A percentile compares a stretch with the other conserved stretches of the same genome.
phyloP scores from a whole-genome alignment of 1,140 invertebrate genomes.

The Diachasma alloeum region DNA sequence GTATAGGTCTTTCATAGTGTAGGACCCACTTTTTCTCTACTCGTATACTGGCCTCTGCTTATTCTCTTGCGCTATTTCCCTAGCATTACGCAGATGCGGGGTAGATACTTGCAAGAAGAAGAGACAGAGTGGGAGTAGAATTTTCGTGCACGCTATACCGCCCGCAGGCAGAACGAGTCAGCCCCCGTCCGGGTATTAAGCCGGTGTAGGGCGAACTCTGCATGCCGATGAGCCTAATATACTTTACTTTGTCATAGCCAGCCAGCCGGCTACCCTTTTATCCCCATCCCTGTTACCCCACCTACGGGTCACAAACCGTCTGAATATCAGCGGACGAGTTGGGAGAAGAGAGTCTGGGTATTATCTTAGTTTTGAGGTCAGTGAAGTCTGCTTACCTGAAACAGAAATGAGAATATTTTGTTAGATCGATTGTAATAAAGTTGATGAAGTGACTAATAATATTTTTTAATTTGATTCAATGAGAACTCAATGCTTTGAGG shows the following conservation, averaged over 20 bases:
- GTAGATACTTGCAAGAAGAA: not conserved
- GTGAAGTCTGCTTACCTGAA: constrained; percentile 30
- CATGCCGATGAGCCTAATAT: constrained; percentile 60
- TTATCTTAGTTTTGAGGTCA: not conserved
- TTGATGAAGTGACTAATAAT: not conserved
- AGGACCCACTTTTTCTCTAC: not conserved
- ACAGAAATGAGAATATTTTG: constrained; percentile 11
- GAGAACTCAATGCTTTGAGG: too few species aligned
- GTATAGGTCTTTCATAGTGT: not conserved
- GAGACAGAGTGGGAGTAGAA: not conserved
- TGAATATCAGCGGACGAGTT: constrained; percentile 3
- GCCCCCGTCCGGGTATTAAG: constrained; percentile 44
- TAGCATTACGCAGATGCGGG: not conserved
- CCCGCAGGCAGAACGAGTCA: constrained; percentile 16
- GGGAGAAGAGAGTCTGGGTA: not conserved
- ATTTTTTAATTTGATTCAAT: too few species aligned
- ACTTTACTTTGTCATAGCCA: constrained; percentile 55
- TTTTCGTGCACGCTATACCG: not conserved
- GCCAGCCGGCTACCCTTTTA: constrained; percentile 7
- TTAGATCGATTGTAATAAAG: not conserved
- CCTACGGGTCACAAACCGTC: not conserved
- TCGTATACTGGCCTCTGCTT: not conserved
- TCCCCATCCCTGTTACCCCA: not conserved
- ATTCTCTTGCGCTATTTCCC: not conserved
- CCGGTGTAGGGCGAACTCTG: constrained; percentile 47